Percentiles rank a stretch among this genome's conserved stretches.
These are phyloP conservation scores for Chrosomus eos DNA, from an alignment of 2,797 vertebrate species.

Conservation along the genomic window DNA sequence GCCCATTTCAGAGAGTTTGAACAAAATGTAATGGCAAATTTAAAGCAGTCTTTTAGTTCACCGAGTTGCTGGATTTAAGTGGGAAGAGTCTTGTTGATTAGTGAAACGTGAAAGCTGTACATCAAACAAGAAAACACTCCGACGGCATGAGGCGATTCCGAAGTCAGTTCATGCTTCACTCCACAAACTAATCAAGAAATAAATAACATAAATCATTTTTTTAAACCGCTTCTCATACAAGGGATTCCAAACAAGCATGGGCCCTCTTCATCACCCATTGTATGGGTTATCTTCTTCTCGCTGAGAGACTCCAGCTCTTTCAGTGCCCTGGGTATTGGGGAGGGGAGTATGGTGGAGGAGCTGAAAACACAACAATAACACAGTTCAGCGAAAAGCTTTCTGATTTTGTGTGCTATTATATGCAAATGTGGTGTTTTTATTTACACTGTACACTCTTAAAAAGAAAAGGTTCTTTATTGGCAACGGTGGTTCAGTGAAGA, in stretches of 20 bases:
- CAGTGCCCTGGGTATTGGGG: constrained; percentile 85
- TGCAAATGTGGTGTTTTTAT: background rate
- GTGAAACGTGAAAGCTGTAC: constrained; percentile 33
- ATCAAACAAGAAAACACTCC: constrained; percentile 30
- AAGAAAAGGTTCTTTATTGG: background rate
- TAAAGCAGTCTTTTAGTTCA: constrained; percentile 28
- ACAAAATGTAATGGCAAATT: constrained; percentile 22
- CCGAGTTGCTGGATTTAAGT: constrained; percentile 31
- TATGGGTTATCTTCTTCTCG: constrained; percentile 21
- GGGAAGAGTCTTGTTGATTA: constrained; percentile 16
- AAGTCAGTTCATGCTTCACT: constrained; percentile 51
- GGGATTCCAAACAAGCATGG: constrained; percentile 25
- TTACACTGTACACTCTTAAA: background rate
- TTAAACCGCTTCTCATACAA: constrained; percentile 34
- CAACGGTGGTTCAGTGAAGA: background rate
- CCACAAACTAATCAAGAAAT: constrained; percentile 36
- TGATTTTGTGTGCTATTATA: background rate
- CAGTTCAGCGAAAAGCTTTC: constrained; percentile 1
- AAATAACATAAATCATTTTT: constrained; percentile 34
- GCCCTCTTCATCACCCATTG: constrained; percentile 4
- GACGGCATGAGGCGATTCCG: constrained; percentile 7
- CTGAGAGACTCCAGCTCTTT: constrained; percentile 61
- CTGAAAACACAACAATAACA: constrained; percentile 71
- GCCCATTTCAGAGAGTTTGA: constrained; percentile 10
- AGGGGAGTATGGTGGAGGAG: constrained; percentile 85